Evolutionary conservation across 2,797 vertebrate genomes (phyloP).

Genomic region (Coregonus sp.): DNA sequence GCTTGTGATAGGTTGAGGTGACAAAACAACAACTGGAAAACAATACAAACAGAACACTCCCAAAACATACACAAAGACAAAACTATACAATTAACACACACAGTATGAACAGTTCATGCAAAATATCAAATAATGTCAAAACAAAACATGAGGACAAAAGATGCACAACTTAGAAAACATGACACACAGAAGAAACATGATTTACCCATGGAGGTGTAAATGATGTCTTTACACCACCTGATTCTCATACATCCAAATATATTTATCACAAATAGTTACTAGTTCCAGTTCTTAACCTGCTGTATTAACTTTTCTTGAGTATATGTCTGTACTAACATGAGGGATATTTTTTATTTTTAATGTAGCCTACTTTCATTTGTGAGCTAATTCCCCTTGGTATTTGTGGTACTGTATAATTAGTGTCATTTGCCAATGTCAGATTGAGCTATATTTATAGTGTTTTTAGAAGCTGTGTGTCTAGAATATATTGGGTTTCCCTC

Average conservation of each 20-base stretch:
- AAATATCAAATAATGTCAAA: slow-evolving; percentile 20
- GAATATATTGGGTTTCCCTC: slow-evolving; percentile 18
- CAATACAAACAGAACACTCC: neutral
- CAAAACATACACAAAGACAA: slow-evolving; percentile 30
- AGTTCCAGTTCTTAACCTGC: neutral
- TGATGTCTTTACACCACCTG: slow-evolving; percentile 17
- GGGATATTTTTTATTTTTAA: neutral
- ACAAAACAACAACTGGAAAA: slow-evolving; percentile 42
- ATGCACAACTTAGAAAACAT: slow-evolving; percentile 1
- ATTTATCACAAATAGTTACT: neutral
- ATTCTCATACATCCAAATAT: slow-evolving; percentile 11
- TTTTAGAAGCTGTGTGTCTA: neutral
- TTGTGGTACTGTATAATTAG: neutral
- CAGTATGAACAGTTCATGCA: slow-evolving; percentile 36
- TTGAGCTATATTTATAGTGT: neutral
- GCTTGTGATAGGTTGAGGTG: neutral
- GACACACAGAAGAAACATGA: slow-evolving; percentile 16
- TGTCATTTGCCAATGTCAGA: neutral
- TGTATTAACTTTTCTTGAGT: neutral
- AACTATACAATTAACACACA: neutral
- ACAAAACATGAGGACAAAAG: slow-evolving; percentile 26
- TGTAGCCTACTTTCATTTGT: neutral
- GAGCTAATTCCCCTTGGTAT: neutral
- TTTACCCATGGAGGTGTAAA: slow-evolving; percentile 7
- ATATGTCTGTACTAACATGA: neutral